Evolutionary conservation across 2,113 vertebrate genomes (phyloP), one percentile per base, ranked within the genome.

Genomic region (Lampris megalopsis): DNA sequence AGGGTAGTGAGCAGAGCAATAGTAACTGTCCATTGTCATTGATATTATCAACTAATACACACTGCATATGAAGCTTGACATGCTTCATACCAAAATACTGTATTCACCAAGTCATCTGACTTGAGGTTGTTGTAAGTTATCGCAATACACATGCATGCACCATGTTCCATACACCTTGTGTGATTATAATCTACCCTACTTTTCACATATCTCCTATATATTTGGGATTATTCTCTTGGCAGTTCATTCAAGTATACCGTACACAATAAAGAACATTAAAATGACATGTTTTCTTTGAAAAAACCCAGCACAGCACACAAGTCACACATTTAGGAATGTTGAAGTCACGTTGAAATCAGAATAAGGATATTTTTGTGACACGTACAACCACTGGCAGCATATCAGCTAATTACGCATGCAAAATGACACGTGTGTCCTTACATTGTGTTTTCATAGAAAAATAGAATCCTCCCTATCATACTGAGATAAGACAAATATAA

Each of bases 401-500:
- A 73, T 79, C 43, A 75, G 73, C 75, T 63, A 62, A 62, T 41
- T 42, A 61, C 80, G 73, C 89, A 86, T 89, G 87, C 89, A 85
- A 70, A 82, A 84, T 63, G 49, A 80, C 68, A 77, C 1, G 10
- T 11, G 61, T 76, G 6, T 77, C 54, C 63, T 49, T 58, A 53
- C 53, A 73, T 73, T 74, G 57, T 65, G 72, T 70, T 62, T 40
- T 86, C 72, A 71, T 89, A 85, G 79, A 91, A 91, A 91, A 91
- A 90, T 86, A 87, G 63, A 86, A 67, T 80, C 79, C 79, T 79
- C 48, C 80, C 77, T 80, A 53, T 1, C 72, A 73, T 72, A 65
- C 60, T 73, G 74, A 71, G 68, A 79, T 88, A 86, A 78, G 71
- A 88, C 84, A 84, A 65, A 86, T 80, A 81, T 86, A 91, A 90